A percentile compares a stretch with the other conserved stretches of the same genome.
Conservation (phyloP, 2,888 invertebrate species). For the Helleia helle region DNA sequence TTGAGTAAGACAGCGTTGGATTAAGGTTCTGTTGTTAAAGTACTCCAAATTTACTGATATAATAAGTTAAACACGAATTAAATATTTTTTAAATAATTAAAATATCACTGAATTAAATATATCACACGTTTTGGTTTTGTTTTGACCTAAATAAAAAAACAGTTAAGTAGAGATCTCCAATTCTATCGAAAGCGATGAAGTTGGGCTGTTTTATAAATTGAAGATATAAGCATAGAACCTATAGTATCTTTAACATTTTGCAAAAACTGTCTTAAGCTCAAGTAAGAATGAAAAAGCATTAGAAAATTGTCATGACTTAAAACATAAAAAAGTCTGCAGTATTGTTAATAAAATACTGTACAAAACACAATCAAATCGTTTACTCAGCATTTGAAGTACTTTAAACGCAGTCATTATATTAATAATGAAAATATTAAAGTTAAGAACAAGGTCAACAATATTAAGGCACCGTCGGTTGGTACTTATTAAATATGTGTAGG, state of each 20-base stretch:
- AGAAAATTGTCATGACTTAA: too few relatives aligned
- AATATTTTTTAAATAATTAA: background rate
- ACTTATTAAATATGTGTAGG: slow-evolving; percentile 24
- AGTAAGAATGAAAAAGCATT: too few relatives aligned
- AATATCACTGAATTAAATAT: slow-evolving; percentile 7
- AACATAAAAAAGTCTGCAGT: too few relatives aligned
- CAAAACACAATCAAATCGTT: too few relatives aligned
- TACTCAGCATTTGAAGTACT: slow-evolving; percentile 10
- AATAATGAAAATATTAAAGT: slow-evolving; percentile 4
- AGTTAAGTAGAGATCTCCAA: too few relatives aligned
- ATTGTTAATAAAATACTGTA: too few relatives aligned
- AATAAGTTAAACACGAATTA: background rate
- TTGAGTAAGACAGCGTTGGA: slow-evolving; percentile 1
- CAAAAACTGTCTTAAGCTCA: too few relatives aligned
- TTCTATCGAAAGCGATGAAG: too few relatives aligned
- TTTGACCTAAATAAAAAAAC: too few relatives aligned
- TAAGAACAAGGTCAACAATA: slow-evolving; percentile 23
- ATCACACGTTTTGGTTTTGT: slow-evolving; percentile 8
- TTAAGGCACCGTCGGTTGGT: slow-evolving; percentile 66
- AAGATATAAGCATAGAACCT: too few relatives aligned
- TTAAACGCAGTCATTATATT: background rate
- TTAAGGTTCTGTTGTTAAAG: slow-evolving; percentile 18
- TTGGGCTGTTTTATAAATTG: too few relatives aligned
- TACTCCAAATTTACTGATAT: slow-evolving; percentile 16
- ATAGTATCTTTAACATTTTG: too few relatives aligned